A percentile compares a stretch with the other conserved stretches of the same genome.
phyloP scores from a whole-genome alignment of 1,140 invertebrate species.

The Helicoverpa zea region DNA sequence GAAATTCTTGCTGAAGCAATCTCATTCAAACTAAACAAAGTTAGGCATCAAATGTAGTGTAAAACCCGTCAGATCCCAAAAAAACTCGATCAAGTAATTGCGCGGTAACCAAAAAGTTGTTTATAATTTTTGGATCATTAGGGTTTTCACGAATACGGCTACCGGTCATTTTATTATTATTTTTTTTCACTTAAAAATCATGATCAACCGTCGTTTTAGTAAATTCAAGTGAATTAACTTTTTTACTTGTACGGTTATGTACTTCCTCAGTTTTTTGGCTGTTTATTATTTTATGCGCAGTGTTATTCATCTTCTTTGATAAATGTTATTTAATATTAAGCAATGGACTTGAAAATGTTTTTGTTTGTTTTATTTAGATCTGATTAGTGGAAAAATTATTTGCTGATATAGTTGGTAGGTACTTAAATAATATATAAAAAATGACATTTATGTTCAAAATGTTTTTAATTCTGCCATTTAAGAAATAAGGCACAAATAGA shows the following conservation, averaged over 20 bases:
- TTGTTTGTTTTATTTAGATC: background rate
- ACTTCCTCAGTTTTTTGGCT: conserved; percentile 10
- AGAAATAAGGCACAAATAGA: no score
- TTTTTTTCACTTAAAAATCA: conserved; percentile 48
- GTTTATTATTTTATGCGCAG: background rate
- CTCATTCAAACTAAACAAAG: background rate
- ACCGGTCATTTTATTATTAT: conserved; percentile 54
- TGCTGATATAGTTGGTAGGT: background rate
- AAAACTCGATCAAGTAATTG: conserved; percentile 39
- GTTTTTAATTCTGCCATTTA: no score
- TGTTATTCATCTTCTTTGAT: conserved; percentile 5
- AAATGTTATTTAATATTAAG: conserved; percentile 24
- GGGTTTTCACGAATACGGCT: conserved; percentile 51
- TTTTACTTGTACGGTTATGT: conserved; percentile 33
- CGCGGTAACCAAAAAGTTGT: conserved; percentile 47
- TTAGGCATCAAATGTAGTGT: background rate
- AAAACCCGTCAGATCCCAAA: conserved; percentile 10
- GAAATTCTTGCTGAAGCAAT: no score
- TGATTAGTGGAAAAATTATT: background rate
- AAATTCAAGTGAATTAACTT: conserved; percentile 48
- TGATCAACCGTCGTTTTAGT: conserved; percentile 50
- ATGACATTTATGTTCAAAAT: no score
- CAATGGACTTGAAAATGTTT: conserved; percentile 25
- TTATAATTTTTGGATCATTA: conserved; percentile 63
- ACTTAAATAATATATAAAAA: no score